phyloP scores from a whole-genome alignment of 2,113 vertebrate genomes.

The Ameiurus melas region DNA sequence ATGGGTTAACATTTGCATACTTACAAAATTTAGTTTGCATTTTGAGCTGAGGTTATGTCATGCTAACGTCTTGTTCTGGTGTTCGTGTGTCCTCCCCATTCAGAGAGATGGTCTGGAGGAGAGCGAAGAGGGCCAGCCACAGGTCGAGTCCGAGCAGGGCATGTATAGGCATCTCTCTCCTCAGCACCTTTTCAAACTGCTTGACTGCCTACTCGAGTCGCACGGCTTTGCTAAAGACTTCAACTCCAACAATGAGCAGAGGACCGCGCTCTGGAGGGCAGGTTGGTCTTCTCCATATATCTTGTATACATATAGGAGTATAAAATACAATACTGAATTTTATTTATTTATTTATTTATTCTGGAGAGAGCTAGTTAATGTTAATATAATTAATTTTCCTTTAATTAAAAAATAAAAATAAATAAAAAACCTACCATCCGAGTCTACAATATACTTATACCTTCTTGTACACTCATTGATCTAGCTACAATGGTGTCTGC shows the following conservation, averaged over 20 bases:
- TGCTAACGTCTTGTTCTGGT: background rate
- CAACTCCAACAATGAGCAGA: conserved; percentile 96
- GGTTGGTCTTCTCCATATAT: conserved; percentile 66
- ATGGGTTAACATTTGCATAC: background rate
- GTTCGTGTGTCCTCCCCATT: background rate
- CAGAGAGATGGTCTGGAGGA: conserved; percentile 86
- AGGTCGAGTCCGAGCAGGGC: conserved; percentile 80
- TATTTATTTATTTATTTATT: background rate
- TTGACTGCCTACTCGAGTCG: conserved; percentile 95
- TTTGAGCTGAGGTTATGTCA: background rate
- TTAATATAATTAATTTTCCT: background rate
- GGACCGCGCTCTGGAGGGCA: conserved; percentile 94
- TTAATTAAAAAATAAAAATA: background rate
- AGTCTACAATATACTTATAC: background rate
- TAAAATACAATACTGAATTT: background rate
- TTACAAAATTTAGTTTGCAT: background rate
- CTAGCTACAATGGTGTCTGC: background rate
- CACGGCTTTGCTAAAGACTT: conserved; percentile 95
- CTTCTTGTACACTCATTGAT: background rate
- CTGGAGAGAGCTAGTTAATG: background rate
- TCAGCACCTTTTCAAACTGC: conserved; percentile 90
- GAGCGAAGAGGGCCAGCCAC: conserved; percentile 65
- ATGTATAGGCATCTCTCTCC: conserved; percentile 93
- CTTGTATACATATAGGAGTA: background rate
- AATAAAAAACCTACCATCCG: background rate